These are phyloP conservation scores for Cotesia typhae DNA, from an alignment of 1,140 invertebrate genomes.

Conservation along the genomic window DNA sequence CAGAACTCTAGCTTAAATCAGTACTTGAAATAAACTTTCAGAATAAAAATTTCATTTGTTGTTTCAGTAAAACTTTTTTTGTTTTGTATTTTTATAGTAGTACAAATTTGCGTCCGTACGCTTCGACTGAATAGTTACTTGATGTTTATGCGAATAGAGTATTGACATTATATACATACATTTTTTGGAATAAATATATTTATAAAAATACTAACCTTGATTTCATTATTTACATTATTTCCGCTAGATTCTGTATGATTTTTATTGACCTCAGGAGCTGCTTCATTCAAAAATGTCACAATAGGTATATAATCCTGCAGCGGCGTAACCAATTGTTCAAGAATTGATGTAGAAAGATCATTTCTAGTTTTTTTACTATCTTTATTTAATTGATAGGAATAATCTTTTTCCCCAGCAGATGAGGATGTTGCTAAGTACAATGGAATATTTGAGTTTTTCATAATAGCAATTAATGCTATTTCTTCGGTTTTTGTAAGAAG, in stretches of 20 bases:
- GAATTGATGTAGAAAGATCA: slow-evolving; percentile 72
- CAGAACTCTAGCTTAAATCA: too few relatives aligned
- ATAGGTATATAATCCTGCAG: slow-evolving; percentile 65
- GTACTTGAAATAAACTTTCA: too few relatives aligned
- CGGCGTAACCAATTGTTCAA: slow-evolving; percentile 74
- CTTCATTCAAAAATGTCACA: slow-evolving; percentile 44
- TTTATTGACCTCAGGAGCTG: slow-evolving; percentile 49
- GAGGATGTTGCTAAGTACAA: slow-evolving; percentile 67
- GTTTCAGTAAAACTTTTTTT: too few relatives aligned
- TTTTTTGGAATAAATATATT: too few relatives aligned
- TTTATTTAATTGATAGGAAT: slow-evolving; percentile 64
- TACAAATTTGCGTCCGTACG: too few relatives aligned
- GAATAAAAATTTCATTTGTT: too few relatives aligned
- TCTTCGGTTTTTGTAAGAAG: slow-evolving; percentile 70
- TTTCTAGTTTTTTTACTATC: slow-evolving; percentile 69
- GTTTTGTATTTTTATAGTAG: too few relatives aligned
- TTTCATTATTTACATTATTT: slow-evolving; percentile 52
- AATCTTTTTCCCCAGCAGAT: slow-evolving; percentile 67
- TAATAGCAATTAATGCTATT: slow-evolving; percentile 70
- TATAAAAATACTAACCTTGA: slow-evolving; percentile 49
- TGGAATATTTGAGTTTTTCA: slow-evolving; percentile 76
- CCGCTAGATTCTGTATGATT: slow-evolving; percentile 42
- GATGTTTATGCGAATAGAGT: too few relatives aligned
- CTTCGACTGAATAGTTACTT: too few relatives aligned
- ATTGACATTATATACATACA: too few relatives aligned